Conservation (phyloP, 2,888 invertebrate genomes). For the Antheraea yamamai region DNA sequence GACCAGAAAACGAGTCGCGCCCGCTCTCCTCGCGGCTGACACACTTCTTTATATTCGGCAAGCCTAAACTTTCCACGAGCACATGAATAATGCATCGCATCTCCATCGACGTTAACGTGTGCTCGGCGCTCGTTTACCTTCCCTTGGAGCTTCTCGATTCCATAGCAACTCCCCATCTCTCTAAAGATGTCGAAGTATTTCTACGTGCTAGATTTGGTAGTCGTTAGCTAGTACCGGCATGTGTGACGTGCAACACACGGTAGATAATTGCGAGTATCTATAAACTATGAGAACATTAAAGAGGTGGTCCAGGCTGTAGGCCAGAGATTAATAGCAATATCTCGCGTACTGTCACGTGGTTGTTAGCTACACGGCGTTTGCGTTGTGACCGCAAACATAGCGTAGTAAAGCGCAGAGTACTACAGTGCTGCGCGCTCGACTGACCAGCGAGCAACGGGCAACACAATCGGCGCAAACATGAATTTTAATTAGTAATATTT, state of each 20-base stretch:
- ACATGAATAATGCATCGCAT: conserved; percentile 57
- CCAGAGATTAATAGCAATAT: background rate
- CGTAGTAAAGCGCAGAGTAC: background rate
- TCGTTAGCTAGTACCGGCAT: background rate
- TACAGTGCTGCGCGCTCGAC: background rate
- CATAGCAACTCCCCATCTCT: background rate
- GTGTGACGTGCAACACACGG: background rate
- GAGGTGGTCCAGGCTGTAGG: background rate
- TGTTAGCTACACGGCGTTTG: background rate
- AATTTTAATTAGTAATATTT: background rate
- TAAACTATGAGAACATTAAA: background rate
- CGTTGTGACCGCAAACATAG: background rate
- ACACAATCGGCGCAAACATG: background rate
- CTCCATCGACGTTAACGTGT: conserved; percentile 23
- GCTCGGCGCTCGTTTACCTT: background rate
- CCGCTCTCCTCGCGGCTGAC: conserved; percentile 39
- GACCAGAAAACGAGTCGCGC: conserved; percentile 36
- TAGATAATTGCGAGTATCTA: background rate
- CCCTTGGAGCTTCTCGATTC: background rate
- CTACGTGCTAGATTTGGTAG: background rate
- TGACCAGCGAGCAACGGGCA: background rate
- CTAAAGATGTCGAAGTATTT: background rate
- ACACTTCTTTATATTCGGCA: conserved; percentile 61
- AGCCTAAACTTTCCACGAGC: conserved; percentile 61
- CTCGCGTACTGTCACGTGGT: background rate